A percentile compares a stretch with the other conserved stretches of the same genome.
Conservation (phyloP, 2,888 invertebrate species). For the Oscheius sp. region DNA sequence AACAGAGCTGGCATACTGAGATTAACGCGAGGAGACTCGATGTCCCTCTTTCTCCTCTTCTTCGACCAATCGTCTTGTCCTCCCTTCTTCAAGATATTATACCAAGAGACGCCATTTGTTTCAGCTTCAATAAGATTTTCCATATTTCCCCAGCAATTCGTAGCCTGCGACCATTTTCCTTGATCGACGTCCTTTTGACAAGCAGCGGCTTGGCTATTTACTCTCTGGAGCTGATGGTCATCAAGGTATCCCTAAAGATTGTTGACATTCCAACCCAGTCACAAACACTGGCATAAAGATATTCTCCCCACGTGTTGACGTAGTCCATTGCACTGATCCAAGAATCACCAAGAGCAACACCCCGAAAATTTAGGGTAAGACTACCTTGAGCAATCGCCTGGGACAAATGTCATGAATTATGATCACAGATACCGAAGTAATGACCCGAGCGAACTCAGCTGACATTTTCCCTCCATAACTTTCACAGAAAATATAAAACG, state of each 20-base stretch:
- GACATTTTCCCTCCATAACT: slow-evolving; percentile 94
- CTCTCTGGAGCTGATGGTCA: slow-evolving; percentile 50
- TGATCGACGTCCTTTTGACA: slow-evolving; percentile 72
- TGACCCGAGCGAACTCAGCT: slow-evolving; percentile 79
- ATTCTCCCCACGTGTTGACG: slow-evolving; percentile 84
- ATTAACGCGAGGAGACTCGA: too few relatives aligned
- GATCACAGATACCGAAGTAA: slow-evolving; percentile 71
- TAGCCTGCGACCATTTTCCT: slow-evolving; percentile 77
- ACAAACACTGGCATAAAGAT: slow-evolving; percentile 78
- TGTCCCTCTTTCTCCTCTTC: slow-evolving; percentile 29
- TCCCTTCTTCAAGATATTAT: slow-evolving; percentile 78
- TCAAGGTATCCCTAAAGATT: slow-evolving; percentile 61
- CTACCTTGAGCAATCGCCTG: slow-evolving; percentile 78
- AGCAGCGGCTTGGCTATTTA: slow-evolving; percentile 42
- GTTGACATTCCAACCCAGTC: too few relatives aligned
- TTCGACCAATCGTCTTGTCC: slow-evolving; percentile 55
- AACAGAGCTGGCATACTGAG: too few relatives aligned
- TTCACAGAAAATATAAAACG: slow-evolving; percentile 86
- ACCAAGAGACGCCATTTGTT: slow-evolving; percentile 81
- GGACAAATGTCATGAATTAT: slow-evolving; percentile 32
- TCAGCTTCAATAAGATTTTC: slow-evolving; percentile 76
- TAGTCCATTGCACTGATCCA: slow-evolving; percentile 90
- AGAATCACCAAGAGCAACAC: slow-evolving; percentile 85
- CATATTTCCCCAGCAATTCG: slow-evolving; percentile 77
- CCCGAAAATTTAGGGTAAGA: slow-evolving; percentile 76